A percentile compares a stretch with the other conserved stretches of the same genome.
Evolutionary conservation across 1,140 invertebrate species (phyloP).

Genomic region (Antheraea pernyi): DNA sequence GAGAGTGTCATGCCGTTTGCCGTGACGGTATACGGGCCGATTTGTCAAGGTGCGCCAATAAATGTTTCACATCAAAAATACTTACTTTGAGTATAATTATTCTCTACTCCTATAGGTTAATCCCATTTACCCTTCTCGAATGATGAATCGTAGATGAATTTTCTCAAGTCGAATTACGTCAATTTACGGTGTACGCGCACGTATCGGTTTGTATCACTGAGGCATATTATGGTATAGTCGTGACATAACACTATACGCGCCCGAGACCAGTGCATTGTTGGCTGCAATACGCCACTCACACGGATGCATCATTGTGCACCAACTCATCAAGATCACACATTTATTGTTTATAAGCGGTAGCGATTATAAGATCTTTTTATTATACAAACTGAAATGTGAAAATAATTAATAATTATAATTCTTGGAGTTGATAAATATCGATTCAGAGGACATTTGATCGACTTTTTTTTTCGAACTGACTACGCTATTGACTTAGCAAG

Average conservation of each 20-base stretch:
- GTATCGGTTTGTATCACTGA: slow-evolving; percentile 13
- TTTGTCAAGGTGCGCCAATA: no score
- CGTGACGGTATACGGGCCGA: no score
- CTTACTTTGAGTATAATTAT: no score
- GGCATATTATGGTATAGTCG: slow-evolving; percentile 29
- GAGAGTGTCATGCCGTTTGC: no score
- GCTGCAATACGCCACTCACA: slow-evolving; percentile 24
- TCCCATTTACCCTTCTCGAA: slow-evolving; percentile 1
- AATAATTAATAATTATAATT: no score
- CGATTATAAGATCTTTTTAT: background rate
- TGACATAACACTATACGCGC: slow-evolving; percentile 29
- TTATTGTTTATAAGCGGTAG: background rate
- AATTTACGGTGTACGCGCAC: slow-evolving; percentile 5
- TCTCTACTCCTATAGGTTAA: no score
- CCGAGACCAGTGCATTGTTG: slow-evolving; percentile 20
- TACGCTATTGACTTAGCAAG: no score
- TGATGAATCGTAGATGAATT: background rate
- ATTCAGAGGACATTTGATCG: background rate
- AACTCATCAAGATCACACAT: slow-evolving; percentile 28
- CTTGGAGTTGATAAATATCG: no score
- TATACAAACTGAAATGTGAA: background rate
- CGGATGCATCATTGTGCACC: slow-evolving; percentile 27
- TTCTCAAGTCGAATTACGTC: slow-evolving; percentile 8
- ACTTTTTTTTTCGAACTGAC: background rate
- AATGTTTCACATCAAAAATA: no score